phyloP scores from a whole-genome alignment of 1,140 invertebrate genomes.

The Elymnias hypermnestra region DNA sequence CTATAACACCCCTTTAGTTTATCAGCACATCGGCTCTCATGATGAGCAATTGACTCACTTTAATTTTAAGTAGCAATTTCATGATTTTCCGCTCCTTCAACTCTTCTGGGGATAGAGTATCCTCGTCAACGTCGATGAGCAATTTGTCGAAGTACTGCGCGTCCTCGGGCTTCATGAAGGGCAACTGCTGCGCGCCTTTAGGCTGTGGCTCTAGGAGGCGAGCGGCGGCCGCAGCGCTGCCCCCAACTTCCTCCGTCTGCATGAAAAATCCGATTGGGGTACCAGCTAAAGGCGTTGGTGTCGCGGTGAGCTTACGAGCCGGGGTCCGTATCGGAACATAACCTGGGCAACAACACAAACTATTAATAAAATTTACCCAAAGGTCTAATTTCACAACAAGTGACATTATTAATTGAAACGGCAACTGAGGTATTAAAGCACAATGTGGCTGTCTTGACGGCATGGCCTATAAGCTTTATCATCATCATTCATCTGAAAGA shows the following conservation, averaged over 20 bases:
- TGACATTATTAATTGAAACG: slow-evolving; percentile 21
- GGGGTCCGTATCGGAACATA: slow-evolving; percentile 99
- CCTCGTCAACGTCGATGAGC: slow-evolving; percentile 98
- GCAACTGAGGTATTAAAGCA: slow-evolving; percentile 41
- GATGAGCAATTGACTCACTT: slow-evolving; percentile 71
- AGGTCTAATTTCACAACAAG: no score
- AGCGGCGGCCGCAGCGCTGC: slow-evolving; percentile 82
- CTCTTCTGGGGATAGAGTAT: slow-evolving; percentile 95
- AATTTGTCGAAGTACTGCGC: slow-evolving; percentile 99
- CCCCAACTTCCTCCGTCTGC: slow-evolving; percentile 88
- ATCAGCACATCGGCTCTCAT: no score
- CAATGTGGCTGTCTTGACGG: slow-evolving; percentile 47
- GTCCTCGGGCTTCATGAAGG: slow-evolving; percentile 99
- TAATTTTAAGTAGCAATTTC: slow-evolving; percentile 98
- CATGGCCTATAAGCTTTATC: slow-evolving; percentile 52
- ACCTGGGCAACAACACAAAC: slow-evolving; percentile 71
- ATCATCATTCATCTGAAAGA: slow-evolving; percentile 73
- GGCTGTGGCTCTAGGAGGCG: slow-evolving; percentile 98
- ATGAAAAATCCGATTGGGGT: slow-evolving; percentile 98
- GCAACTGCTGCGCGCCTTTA: slow-evolving; percentile 91
- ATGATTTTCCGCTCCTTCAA: slow-evolving; percentile 99
- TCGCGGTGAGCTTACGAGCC: slow-evolving; percentile 96
- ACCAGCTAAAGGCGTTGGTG: slow-evolving; percentile 96
- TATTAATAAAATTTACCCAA: slow-evolving; percentile 15
- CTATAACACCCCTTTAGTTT: no score